Base-by-base conservation (phyloP, 2,888 invertebrate genomes). In the Lasius platythorax region DNA sequence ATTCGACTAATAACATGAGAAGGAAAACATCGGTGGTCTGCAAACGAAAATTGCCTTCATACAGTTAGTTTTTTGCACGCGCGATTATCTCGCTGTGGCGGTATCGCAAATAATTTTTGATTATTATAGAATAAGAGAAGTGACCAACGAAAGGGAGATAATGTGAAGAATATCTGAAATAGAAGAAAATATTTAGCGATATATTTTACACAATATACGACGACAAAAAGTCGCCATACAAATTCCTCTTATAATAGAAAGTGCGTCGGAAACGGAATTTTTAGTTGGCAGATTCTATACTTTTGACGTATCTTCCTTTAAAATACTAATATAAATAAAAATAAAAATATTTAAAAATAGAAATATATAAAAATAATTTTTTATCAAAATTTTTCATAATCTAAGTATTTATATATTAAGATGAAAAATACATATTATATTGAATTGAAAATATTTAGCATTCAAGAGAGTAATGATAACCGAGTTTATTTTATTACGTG, bases 1-100 rank as follows among this genome's bases (percentile, higher is more conserved):
- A 12, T 67, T 53, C 40, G 3, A 2, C 6, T 78, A 68, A 78
- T 78, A 78, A 43, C 70, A n/a, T 67, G 70, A n/a, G 78, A 68
- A 67, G 18, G 18, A 28, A 56, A 68, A 56, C 40, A n/a, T n/a
- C 30, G 56, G 66, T 66, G n/a, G 15, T 30, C 18, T 23, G 9
- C 56, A n/a, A 68, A 56, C n/a, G 4, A 40, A 53, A 56, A 76
- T 56, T 76, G 12, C 40, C 40, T 58, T 63, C n/a, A 15, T 5
- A 23, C 50, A 40, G 1, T 43, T 64, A 46, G 12, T 64, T 46
- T 64, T 37, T 46, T n/a, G n/a, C 46, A 33, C 12, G 15, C 11
- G 50, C 8, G n/a, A 78, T 40, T 53, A 40, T 33, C 18, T 8
- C 3, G 12, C 28, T 18, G 8, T 18, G 15, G 15, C 37, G 23